Percentiles rank a stretch among this genome's conserved stretches.
Evolutionary conservation across 2,888 invertebrate genomes (phyloP).

Genomic region (Noctua janthina): DNA sequence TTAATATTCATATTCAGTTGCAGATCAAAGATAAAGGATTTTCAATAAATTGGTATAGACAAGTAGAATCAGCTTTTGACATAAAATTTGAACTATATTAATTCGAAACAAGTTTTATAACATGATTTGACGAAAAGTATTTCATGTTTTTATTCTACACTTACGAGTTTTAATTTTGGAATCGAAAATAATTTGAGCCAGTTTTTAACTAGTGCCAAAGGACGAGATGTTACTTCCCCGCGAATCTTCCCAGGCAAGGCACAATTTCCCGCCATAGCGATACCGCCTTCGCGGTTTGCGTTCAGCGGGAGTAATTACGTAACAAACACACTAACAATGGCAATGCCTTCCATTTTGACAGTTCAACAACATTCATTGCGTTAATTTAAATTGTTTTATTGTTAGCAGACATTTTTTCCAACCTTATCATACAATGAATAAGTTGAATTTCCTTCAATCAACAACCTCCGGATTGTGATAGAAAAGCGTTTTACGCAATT

Average conservation of each 20-base stretch:
- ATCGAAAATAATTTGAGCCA: neutral
- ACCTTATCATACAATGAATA: neutral
- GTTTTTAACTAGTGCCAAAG: neutral
- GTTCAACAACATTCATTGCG: neutral
- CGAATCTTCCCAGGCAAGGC: neutral
- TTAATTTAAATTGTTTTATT: neutral
- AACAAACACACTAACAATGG: neutral
- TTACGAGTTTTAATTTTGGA: neutral
- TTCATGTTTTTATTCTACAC: neutral
- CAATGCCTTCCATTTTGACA: neutral
- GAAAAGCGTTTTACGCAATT: neutral
- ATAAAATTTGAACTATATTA: constrained; percentile 1
- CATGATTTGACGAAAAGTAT: neutral
- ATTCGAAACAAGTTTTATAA: neutral
- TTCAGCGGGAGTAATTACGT: neutral
- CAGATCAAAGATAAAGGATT: constrained; percentile 11
- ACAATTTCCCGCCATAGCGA: neutral
- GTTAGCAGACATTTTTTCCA: neutral
- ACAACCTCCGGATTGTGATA: neutral
- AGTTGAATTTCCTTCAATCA: neutral
- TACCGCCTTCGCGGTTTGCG: neutral
- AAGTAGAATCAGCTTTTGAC: neutral
- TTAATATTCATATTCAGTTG: constrained; percentile 39
- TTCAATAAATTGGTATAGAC: constrained; percentile 20
- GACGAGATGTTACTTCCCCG: neutral